Evolutionary conservation across 2,113 vertebrate genomes (phyloP), one percentile per base, ranked within the genome.

Genomic region (Panthera tigris): DNA sequence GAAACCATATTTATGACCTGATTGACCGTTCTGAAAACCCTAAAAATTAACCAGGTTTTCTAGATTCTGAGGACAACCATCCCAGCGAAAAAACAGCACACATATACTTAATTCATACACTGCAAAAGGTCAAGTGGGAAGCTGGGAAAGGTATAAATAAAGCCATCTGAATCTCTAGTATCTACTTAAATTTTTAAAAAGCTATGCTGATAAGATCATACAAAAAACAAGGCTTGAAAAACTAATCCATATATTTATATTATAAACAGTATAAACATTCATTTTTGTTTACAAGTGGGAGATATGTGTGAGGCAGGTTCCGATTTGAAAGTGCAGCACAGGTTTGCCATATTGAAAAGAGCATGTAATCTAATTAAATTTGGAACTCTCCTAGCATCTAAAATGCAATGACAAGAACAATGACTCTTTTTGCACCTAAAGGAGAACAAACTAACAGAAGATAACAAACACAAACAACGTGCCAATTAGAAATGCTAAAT

Each of bases 281-380:
- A 10, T 41, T 39, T 27, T 97, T 95, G 25, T 55, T 83, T 95
- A 29, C 25, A 78, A 36, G 13, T 81, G 11, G 31, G 0, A 4
- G 16, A 55, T 89, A 89, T 50, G 23, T 81, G 25, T 89, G 9
- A 65, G 25, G 39, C 57, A 39, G 50, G 4, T 21, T 73, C 41
- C 74, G 73, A 89, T 95, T 92, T 96, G 65, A 88, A 89, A 97
- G n/a, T 12, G 93, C 41, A 19, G 7, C 81, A 33, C 23, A 86
- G 48, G 18, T 69, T 92, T 88, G 4, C 57, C 12, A 71, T 69
- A 66, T 27, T 95, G 96, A 92, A 95, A 69, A 21, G 65, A 95
- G 14, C 4, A 50, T 18, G 13, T 66, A 33, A 74, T 90, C 36
- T 55, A 91, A 14, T 93, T 83, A 89, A 97, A 97, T 2, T 78